Evolutionary conservation across 2,888 invertebrate species (phyloP).

Genomic region (Drosophila nigricruria): DNA sequence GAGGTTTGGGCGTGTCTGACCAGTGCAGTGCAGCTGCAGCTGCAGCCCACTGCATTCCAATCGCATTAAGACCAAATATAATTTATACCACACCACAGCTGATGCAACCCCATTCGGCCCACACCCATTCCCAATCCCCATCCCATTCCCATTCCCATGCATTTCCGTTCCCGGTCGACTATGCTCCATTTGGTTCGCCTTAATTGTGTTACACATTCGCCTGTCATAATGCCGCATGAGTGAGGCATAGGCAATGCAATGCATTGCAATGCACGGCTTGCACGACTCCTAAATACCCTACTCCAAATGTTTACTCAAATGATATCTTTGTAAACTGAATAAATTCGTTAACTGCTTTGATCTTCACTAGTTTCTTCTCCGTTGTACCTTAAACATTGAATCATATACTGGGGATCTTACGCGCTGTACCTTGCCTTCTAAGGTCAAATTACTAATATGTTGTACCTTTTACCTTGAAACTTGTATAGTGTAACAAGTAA

Average conservation of each 20-base stretch:
- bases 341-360: no score
- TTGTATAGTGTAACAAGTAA: no score
- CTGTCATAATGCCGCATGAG: conserved; percentile 48
- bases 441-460: no score
- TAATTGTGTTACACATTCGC: conserved; percentile 61
- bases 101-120: neutral
- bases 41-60: conserved; percentile 14
- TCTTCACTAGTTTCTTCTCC: no score
- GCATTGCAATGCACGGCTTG: conserved; percentile 10
- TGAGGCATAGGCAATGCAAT: neutral
- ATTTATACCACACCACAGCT: conserved; percentile 22
- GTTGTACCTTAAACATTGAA: no score
- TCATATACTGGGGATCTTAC: no score
- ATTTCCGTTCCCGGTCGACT: neutral
- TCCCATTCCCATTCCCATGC: neutral
- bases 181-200: conserved; percentile 37
- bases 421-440: no score
- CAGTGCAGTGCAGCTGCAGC: no score
- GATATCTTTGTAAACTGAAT: neutral
- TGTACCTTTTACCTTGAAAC: no score
- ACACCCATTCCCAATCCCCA: neutral
- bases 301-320: neutral
- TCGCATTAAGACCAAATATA: conserved; percentile 36
- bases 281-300: neutral
- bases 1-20: conserved; percentile 11